Conservation (phyloP, 2,113 vertebrate species). For the Brachirus orientalis region DNA sequence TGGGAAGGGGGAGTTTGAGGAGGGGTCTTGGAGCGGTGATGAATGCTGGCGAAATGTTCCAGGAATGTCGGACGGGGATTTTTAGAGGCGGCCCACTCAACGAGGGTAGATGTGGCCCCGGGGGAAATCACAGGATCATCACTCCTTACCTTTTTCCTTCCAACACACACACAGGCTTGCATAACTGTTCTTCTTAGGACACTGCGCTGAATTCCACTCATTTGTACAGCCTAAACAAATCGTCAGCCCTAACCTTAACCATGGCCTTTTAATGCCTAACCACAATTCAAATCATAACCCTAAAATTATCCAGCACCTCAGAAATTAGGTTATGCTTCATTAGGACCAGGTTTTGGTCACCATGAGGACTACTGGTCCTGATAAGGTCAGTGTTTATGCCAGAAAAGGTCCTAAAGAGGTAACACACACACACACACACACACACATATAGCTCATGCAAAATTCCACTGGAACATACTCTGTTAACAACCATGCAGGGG, state of each 20-base stretch:
- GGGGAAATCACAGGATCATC: constrained; percentile 74
- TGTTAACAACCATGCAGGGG: constrained; percentile 22
- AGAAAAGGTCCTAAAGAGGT: too few species aligned
- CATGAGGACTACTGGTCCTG: too few species aligned
- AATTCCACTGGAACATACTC: constrained; percentile 47
- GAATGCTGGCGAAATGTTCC: constrained; percentile 66
- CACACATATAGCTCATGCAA: neutral
- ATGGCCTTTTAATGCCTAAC: too few species aligned
- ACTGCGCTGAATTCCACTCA: too few species aligned
- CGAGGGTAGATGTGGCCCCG: constrained; percentile 66
- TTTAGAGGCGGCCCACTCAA: constrained; percentile 52
- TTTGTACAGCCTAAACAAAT: too few species aligned
- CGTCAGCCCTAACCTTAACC: too few species aligned
- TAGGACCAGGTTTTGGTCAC: too few species aligned
- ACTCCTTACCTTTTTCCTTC: constrained; percentile 62
- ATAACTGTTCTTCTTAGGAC: too few species aligned
- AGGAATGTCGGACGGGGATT: constrained; percentile 67
- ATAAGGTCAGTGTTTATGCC: too few species aligned
- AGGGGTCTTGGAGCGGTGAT: constrained; percentile 54
- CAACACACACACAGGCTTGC: constrained; percentile 24
- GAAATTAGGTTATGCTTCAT: too few species aligned
- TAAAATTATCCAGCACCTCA: too few species aligned
- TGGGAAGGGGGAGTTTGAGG: constrained; percentile 22
- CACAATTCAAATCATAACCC: too few species aligned
- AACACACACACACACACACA: constrained; percentile 15